Evolutionary conservation across 1,140 invertebrate species (phyloP).

Genomic region (Drosophila lacertosa): DNA sequence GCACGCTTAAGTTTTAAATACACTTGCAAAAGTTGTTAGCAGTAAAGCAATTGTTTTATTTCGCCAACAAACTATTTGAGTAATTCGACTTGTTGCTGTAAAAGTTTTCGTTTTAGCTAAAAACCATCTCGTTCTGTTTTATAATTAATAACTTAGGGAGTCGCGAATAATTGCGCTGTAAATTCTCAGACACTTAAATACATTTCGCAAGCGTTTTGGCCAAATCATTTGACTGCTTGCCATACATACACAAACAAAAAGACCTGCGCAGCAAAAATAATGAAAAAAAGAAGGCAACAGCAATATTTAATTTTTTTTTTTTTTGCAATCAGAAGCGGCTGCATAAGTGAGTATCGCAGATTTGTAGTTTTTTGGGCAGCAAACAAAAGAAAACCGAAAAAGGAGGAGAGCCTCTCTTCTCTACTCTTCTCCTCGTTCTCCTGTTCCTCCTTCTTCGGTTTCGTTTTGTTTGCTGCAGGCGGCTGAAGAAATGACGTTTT

Average conservation of each 20-base stretch:
- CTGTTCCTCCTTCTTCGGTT: no score
- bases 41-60: background rate
- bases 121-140: background rate
- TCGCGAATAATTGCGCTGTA: background rate
- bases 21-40: background rate
- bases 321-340: slow-evolving; percentile 19
- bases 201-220: background rate
- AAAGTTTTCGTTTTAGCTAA: background rate
- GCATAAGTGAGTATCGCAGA: background rate
- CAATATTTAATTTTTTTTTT: no score
- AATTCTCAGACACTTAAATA: slow-evolving; percentile 3
- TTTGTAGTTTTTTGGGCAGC: slow-evolving; percentile 20
- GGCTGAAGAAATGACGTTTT: slow-evolving; percentile 33
- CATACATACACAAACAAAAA: background rate
- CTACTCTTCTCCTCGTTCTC: no score
- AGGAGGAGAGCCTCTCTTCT: no score
- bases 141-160: background rate
- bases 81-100: background rate
- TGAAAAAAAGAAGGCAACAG: slow-evolving; percentile 9
- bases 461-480: no score
- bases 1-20: slow-evolving; percentile 1
- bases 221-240: slow-evolving; percentile 4
- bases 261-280: slow-evolving; percentile 17
- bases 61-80: background rate
- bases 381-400: slow-evolving; percentile 7